Base-by-base conservation (phyloP, 2,888 invertebrate genomes). In the Hydrotaea diabolus region DNA sequence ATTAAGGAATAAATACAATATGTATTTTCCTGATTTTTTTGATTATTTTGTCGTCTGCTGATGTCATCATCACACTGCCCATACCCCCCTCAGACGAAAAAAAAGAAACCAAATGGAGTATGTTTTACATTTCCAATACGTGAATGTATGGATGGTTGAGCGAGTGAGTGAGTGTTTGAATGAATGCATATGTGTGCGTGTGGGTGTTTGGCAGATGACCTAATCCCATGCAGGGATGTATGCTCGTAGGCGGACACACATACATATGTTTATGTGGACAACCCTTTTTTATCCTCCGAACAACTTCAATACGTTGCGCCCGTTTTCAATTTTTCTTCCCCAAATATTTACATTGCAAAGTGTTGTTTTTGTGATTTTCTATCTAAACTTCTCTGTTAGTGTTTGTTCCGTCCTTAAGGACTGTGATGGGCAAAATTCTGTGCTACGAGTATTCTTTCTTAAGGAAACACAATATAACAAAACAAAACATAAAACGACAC, bases 301-400 rank as follows among this genome's bases (percentile, higher is more conserved):
- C 23, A 19, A 78, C 78, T 84, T 73, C 49, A 81, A 81, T 55
- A 69, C 49, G 72, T 69, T 46, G 11, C 23, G 69, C 43, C 69
- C 46, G 75, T 81, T 78, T 84, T 84, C 66, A 84, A 79, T 49
- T 73, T 76, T 81, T 55, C 59, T 49, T 73, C 59, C 78, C 81
- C 76, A 81, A 85, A 81, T 85, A 81, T 85, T 81, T 79, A 77
- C 69, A 79, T 81, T 81, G 53, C 21, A 76, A 81, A 84, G 75
- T 64, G 62, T 78, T 64, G 74, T 66, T 79, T 64, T 74, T 23
- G 62, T 72, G 31, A 57, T 66, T 80, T 79, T 53, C 49, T 62
- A 21, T 36, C 64, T 73, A 82, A 80, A 77, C 73, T 69, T 83
- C 46, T 77, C 78, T 43, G 73, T 49, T 69, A 43, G 69, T 74